Base-by-base conservation (phyloP, 2,113 vertebrate genomes). In the Onychostoma macrolepis region DNA sequence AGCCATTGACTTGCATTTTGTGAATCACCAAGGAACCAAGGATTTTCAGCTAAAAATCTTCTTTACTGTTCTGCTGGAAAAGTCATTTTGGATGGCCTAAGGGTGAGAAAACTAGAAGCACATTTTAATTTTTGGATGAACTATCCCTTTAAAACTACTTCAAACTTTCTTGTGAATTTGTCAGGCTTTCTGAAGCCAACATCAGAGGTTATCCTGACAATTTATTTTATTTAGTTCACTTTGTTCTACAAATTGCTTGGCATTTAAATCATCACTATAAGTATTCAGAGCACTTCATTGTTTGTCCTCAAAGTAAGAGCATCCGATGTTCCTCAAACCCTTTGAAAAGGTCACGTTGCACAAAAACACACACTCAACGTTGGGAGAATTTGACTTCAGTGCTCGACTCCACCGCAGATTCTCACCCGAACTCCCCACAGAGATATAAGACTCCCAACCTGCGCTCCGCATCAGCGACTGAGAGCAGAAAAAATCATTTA, bases 401-500 rank as follows among this genome's bases (percentile, higher is more conserved):
- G 67, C 30, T 71, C 38, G 10, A 71, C 21, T 69, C 65, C 15
- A 17, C 13, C 2, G 4, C 15, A 36, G 41, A 58, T 83, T 38
- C 41, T n/a, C 24, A 21, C 38, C 56, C 41, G n/a, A 72, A 41
- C 48, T 81, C 78, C 77, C 85, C 26, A 48, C 65, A 58, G 48
- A 86, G 65, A 80, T 72, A 50, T 75, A 84, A 80, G 65, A 83
- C 41, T 87, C 21, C 9, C 17, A n/a, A 36, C 76, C 33, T 43
- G 65, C 38, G 6, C 33, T 28, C 36, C 11, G 26, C 74, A 48
- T 61, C 83, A 43, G 67, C 65, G 85, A 43, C 72, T 88, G 10
- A 61, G 65, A 75, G 36, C 79, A 67, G 26, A 87, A 50, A 13
- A 38, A 69, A 82, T 85, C 33, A 86, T 90, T 84, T 83, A 87